Evolutionary conservation across 1,140 invertebrate genomes (phyloP).

Genomic region (Rhyacophila brunnea): DNA sequence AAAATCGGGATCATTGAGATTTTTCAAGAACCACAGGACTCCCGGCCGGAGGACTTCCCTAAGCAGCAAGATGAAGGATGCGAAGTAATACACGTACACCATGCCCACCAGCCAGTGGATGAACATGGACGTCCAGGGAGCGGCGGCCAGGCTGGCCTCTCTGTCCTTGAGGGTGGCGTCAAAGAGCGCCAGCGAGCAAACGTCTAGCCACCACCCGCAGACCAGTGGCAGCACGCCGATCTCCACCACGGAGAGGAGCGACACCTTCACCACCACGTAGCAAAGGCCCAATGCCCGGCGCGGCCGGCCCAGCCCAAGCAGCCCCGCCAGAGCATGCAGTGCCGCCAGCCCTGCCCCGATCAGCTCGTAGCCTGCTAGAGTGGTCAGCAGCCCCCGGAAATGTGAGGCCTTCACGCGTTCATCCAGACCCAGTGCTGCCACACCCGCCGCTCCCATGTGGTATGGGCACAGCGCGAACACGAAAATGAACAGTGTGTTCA

Average conservation of each 20-base stretch:
- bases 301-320: constrained; percentile 76
- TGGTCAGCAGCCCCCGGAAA: constrained; percentile 91
- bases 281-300: constrained; percentile 88
- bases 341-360: constrained; percentile 83
- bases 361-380: constrained; percentile 89
- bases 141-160: constrained; percentile 80
- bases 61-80: constrained; percentile 91
- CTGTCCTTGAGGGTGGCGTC: constrained; percentile 88
- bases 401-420: constrained; percentile 72
- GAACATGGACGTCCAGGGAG: constrained; percentile 95
- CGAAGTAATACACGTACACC: constrained; percentile 99
- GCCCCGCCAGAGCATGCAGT: constrained; percentile 74
- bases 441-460: constrained; percentile 86
- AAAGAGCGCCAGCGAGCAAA: constrained; percentile 94
- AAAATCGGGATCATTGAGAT: constrained; percentile 98
- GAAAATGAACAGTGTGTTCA: constrained; percentile 96
- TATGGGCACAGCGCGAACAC: constrained; percentile 94
- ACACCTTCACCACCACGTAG: constrained; percentile 97
- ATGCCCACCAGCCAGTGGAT: constrained; percentile 99
- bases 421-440: constrained; percentile 64
- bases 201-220: constrained; percentile 99
- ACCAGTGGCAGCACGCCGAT: constrained; percentile 95
- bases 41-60: constrained; percentile 93
- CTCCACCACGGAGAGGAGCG: constrained; percentile 88
- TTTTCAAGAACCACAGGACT: constrained; percentile 94